Percentiles rank a stretch among this genome's conserved stretches.
phyloP scores from a whole-genome alignment of 2,113 vertebrate genomes.

The Chlamydotis undulata region DNA sequence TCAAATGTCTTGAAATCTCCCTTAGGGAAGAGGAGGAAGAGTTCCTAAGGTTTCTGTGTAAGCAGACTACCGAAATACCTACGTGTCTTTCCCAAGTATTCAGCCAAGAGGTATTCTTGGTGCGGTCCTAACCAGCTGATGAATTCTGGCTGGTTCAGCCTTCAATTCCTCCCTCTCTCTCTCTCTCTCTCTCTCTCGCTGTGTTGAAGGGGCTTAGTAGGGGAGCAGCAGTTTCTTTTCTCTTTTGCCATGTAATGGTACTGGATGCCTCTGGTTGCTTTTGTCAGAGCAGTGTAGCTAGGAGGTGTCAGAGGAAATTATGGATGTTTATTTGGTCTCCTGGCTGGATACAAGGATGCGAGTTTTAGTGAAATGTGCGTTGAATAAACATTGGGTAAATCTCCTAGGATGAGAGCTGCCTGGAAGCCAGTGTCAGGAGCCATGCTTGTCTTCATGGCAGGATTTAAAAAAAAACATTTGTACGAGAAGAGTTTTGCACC shows the following conservation, averaged over 20 bases:
- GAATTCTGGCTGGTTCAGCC: background rate
- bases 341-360: background rate
- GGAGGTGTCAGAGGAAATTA: slow-evolving; percentile 60
- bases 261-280: slow-evolving; percentile 1
- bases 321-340: slow-evolving; percentile 38
- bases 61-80: slow-evolving; percentile 12
- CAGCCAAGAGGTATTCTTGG: background rate
- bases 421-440: background rate
- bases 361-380: slow-evolving; percentile 42
- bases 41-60: slow-evolving; percentile 15
- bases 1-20: slow-evolving; percentile 50
- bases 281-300: background rate
- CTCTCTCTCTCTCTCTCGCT: fast-evolving
- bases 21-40: slow-evolving; percentile 35
- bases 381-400: slow-evolving; percentile 53
- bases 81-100: background rate
- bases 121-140: slow-evolving; percentile 10
- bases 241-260: background rate
- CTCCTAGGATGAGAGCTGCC: background rate
- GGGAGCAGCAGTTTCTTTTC: background rate
- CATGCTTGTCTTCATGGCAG: background rate
- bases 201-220: background rate
- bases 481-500: background rate
- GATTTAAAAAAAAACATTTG: background rate
- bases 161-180: background rate